These are phyloP conservation scores for Semibalanus balanoides DNA, from an alignment of 1,140 invertebrate genomes.

Conservation along the genomic window DNA sequence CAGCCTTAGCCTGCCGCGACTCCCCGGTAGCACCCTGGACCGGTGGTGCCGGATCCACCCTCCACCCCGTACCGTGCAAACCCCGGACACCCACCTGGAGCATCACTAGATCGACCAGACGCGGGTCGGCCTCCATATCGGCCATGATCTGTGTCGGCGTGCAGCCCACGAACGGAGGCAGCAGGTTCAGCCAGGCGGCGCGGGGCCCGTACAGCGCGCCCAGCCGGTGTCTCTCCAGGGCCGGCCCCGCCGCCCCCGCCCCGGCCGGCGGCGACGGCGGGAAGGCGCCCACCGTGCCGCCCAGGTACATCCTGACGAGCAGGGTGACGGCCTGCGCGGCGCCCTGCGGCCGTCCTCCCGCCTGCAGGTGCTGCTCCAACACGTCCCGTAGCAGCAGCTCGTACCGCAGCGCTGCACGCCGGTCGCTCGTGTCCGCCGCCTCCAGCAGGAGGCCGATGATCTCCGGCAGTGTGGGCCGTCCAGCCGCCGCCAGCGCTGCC, in stretches of 20 bases:
- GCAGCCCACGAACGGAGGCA: conserved; percentile 23
- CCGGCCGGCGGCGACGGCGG: too few relatives aligned
- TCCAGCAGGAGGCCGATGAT: not conserved
- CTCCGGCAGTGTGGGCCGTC: not conserved
- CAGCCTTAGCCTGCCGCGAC: too few relatives aligned
- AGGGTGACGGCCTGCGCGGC: conserved; percentile 15
- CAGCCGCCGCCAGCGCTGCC: not conserved
- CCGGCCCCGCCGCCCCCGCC: too few relatives aligned
- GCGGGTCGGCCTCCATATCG: conserved; percentile 22
- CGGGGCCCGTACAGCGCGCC: conserved; percentile 19
- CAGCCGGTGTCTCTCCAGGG: conserved; percentile 8
- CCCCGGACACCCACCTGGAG: conserved; percentile 14
- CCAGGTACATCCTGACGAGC: conserved; percentile 16
- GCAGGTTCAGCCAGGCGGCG: conserved; percentile 19
- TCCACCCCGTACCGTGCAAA: too few relatives aligned
- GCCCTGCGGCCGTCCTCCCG: conserved; percentile 12
- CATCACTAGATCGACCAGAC: conserved; percentile 16
- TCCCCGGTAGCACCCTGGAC: too few relatives aligned
- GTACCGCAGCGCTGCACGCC: conserved; percentile 4
- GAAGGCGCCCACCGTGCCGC: conserved; percentile 17
- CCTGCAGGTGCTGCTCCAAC: conserved; percentile 11
- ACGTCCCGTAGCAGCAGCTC: conserved; percentile 9
- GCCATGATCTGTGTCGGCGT: conserved; percentile 17
- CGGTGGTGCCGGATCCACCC: too few relatives aligned
- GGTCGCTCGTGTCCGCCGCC: conserved; percentile 8